Evolutionary conservation across 2,113 vertebrate genomes (phyloP), one percentile per base, ranked within the genome.

Genomic region (Kryptolebias marmoratus): DNA sequence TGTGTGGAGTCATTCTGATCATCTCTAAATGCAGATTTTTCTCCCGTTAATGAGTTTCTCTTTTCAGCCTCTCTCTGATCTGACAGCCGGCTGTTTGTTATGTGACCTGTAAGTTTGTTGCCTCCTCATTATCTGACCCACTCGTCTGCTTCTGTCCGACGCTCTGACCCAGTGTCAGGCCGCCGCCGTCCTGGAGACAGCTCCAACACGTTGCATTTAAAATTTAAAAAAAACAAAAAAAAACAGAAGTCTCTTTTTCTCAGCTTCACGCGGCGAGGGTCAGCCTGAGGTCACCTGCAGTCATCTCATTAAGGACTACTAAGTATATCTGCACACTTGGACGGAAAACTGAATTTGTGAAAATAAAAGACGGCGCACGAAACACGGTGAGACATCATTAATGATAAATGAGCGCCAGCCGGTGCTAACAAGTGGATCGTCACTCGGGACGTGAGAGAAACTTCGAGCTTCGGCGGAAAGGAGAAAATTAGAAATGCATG

Each of bases 401-500:
- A 87, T 85, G 77, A 83, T 86, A 49, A 76, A 91, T 89, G 87
- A 91, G 77, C 78, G n/a, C 42, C 71, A 78, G 75, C 61, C 22
- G 47, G 73, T 69, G 63, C 61, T 77, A 82, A 85, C 79, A 45
- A 77, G 80, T 64, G 42, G 71, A 75, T 73, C 75, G 39, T 48
- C 31, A 52, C 53, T 39, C 48, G 44, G 57, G 63, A 62, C 22
- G 53, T 28, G 4, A 39, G 50, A 83, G 50, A 72, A 73, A 80
- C 36, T 60, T 62, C 77, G 73, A 68, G 47, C 62, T 71, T 85
- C n/a, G 77, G 75, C 73, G 59, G 84, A 80, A 71, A 56, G 68
- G 62, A 44, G n/a, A 55, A 77, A 81, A 65, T 90, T 86, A 91
- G 90, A 91, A 82, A 89, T 89, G 79, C 14, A 85, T 86, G 4